phyloP scores from a whole-genome alignment of 2,113 vertebrate genomes.

The Chaenogobius annularis region DNA sequence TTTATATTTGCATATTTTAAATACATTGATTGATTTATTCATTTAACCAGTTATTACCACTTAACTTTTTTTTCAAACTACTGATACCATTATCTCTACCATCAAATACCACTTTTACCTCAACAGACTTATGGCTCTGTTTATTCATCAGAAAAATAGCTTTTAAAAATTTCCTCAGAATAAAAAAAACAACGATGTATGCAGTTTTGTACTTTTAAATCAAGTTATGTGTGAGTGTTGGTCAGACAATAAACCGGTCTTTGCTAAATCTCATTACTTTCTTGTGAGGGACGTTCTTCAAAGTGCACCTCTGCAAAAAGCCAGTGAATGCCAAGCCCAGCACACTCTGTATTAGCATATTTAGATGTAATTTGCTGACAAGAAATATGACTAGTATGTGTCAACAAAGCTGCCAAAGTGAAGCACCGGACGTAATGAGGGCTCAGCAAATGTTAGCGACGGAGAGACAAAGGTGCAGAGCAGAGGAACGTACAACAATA shows the following conservation, averaged over 20 bases:
- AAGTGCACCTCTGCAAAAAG: conserved; percentile 4
- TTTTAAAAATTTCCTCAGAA: neutral
- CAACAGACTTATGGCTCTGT: too few relatives aligned
- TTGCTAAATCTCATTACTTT: neutral
- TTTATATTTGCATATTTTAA: too few relatives aligned
- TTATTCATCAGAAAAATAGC: too few relatives aligned
- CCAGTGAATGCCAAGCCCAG: neutral
- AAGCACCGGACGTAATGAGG: neutral
- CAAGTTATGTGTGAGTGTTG: neutral
- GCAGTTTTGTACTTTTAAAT: neutral
- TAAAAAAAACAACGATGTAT: neutral
- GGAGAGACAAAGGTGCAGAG: neutral
- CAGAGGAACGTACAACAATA: neutral
- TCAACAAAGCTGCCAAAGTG: conserved; percentile 4
- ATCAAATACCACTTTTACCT: too few relatives aligned
- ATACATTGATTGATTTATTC: too few relatives aligned
- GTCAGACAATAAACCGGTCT: conserved; percentile 1
- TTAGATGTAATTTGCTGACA: conserved; percentile 5
- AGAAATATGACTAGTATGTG: conserved; percentile 8
- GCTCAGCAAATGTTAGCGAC: conserved; percentile 2
- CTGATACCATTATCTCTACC: too few relatives aligned
- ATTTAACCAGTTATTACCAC: too few relatives aligned
- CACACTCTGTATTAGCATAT: conserved; percentile 15
- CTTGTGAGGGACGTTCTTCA: neutral
- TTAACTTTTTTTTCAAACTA: too few relatives aligned